Base-by-base conservation (phyloP, 1,140 invertebrate species). In the Thaumetopoea pityocampa region DNA sequence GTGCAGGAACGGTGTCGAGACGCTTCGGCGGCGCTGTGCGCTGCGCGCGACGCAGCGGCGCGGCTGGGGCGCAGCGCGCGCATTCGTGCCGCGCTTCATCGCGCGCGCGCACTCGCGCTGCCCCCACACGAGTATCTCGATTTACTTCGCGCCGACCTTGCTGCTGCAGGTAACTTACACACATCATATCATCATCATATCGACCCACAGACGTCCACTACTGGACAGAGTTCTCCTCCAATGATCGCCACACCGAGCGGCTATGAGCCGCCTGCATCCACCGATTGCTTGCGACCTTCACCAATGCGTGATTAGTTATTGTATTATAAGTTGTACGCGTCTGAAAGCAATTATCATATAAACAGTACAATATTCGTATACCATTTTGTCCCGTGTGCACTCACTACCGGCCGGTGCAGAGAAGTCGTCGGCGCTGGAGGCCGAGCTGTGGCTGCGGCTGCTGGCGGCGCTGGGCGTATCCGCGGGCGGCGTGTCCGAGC, bases 1-100 rank as follows among this genome's bases (percentile, higher is more conserved):
- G 5, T 4, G 9, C 49, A 71, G 68, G 68, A 72, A 14, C 26
- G 17, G 19, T 57, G 50, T 27, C 28, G 36, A 4, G 47, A 47
- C 4, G 32, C 18, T 15, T 50, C 43, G 26, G 55, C 60, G 17
- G 57, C 53, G 9, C 51, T 64, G 19, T 41, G 26, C 10, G 51
- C 54, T 17, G 61, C 56, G 8, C 48, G 47, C 20, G 43, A 50
- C 49, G 67, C 58, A 11, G 41, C 19, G 12, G 49, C 22, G 33
- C 28, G 24, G 7, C 14, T n/a, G 24, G 4, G 28, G 38, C 17
- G 28, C 19, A 23, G 37, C 11, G 38, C 26, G 18, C 35, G 47
- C 17, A 44, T 59, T 29, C 36, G 30, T 6, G 30, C 35, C 3
- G 27, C 22, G 11, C 22, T 24, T 26, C 26, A 23, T 11, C 42